Evolutionary conservation across 2,888 invertebrate genomes (phyloP).

Genomic region (Heliconius erato): DNA sequence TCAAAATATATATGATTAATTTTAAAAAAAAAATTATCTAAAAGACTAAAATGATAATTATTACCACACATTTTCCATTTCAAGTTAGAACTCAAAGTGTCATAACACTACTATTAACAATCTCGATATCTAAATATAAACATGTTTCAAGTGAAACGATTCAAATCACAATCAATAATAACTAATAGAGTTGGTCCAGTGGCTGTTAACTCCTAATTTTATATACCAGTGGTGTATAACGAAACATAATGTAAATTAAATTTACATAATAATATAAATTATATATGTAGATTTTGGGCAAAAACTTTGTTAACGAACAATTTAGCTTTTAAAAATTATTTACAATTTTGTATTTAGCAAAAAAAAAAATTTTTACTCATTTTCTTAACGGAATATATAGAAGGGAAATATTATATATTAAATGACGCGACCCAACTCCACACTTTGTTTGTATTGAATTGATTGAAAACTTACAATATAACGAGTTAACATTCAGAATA

Average conservation of each 20-base stretch:
- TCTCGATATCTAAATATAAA: slow-evolving; percentile 1
- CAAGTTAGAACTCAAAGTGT: not conserved
- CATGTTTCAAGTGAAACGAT: not conserved
- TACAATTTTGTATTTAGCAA: too few species aligned
- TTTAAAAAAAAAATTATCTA: too few species aligned
- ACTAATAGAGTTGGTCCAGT: not conserved
- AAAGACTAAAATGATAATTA: too few species aligned
- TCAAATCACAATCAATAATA: slow-evolving; percentile 12
- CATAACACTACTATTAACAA: not conserved
- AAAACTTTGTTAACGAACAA: too few species aligned
- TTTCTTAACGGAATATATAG: too few species aligned
- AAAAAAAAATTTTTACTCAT: too few species aligned
- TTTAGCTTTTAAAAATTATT: too few species aligned
- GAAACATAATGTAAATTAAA: not conserved
- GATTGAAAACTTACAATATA: too few species aligned
- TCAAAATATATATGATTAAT: too few species aligned
- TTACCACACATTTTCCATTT: not conserved
- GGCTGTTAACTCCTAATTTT: not conserved
- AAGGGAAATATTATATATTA: not conserved
- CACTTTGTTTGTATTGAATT: too few species aligned
- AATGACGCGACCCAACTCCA: not conserved
- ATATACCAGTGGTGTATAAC: not conserved
- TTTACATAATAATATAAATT: not conserved
- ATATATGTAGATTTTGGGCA: too few species aligned
- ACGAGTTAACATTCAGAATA: too few species aligned